phyloP scores from a whole-genome alignment of 2,888 invertebrate genomes.

The Tenthredo livida region DNA sequence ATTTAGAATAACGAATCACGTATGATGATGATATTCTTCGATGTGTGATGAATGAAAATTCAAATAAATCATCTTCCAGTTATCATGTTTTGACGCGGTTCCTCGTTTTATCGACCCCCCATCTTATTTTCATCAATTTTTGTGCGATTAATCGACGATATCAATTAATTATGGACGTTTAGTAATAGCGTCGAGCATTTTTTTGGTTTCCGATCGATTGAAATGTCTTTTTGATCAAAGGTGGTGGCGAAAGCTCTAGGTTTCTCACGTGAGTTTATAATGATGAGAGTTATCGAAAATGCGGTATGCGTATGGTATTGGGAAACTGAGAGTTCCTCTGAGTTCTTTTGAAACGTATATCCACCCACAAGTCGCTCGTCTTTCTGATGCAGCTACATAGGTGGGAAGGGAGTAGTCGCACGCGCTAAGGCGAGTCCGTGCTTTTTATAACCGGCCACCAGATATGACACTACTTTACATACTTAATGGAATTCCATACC shows the following conservation, averaged over 20 bases:
- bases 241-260: conserved; percentile 11
- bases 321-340: conserved; percentile 39
- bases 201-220: neutral
- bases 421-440: conserved; percentile 59
- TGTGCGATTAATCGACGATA: neutral
- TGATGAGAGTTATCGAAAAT: conserved; percentile 17
- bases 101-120: neutral
- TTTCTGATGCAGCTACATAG: neutral
- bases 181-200: neutral
- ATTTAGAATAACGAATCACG: no score
- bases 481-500: conserved; percentile 66
- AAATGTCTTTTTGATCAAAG: neutral
- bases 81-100: no score
- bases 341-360: conserved; percentile 45
- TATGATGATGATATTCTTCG: neutral
- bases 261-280: conserved; percentile 12
- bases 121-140: neutral
- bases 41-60: neutral
- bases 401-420: conserved; percentile 55
- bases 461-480: conserved; percentile 65
- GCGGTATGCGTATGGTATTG: conserved; percentile 31
- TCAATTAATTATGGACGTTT: neutral
- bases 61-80: neutral
- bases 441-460: conserved; percentile 58
- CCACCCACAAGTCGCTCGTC: conserved; percentile 52